These are phyloP conservation scores for Plectropomus leopardus DNA, from an alignment of 2,113 vertebrate genomes.

Conservation along the genomic window DNA sequence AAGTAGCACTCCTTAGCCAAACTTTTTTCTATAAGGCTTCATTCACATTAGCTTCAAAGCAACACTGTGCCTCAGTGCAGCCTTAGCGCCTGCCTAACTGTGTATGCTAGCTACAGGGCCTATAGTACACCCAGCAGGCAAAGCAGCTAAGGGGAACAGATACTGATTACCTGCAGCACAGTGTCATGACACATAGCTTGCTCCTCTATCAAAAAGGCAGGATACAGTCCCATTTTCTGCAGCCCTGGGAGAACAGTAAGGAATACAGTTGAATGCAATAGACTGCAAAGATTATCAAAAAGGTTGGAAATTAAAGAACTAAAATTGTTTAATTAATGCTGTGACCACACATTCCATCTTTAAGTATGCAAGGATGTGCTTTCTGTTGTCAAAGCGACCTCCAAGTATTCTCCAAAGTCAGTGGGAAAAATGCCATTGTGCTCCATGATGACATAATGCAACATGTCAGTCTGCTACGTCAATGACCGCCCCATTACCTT, in stretches of 20 bases:
- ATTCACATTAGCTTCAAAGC: neutral
- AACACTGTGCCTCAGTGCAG: neutral
- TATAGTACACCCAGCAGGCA: neutral
- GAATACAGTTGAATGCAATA: neutral
- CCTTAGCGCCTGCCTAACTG: neutral
- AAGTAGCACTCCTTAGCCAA: too few species aligned
- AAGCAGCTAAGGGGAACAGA: constrained; percentile 30
- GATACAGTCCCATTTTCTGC: neutral
- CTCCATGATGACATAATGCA: constrained; percentile 23
- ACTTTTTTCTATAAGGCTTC: too few species aligned
- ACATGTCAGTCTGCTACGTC: constrained; percentile 34
- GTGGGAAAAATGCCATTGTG: constrained; percentile 12
- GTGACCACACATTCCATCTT: neutral
- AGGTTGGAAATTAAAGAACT: neutral
- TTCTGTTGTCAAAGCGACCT: neutral
- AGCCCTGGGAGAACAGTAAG: neutral
- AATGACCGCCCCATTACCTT: constrained; percentile 31
- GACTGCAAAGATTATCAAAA: neutral
- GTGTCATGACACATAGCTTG: constrained; percentile 21
- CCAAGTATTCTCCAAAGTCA: constrained; percentile 18
- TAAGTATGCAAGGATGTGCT: too few species aligned
- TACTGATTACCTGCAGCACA: constrained; percentile 16
- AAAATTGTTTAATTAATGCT: constrained; percentile 9
- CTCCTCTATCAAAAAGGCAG: constrained; percentile 8
- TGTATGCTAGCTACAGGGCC: neutral